These are phyloP conservation scores for Minunthozetes semirufus DNA, from an alignment of 2,888 invertebrate genomes.

Conservation along the genomic window DNA sequence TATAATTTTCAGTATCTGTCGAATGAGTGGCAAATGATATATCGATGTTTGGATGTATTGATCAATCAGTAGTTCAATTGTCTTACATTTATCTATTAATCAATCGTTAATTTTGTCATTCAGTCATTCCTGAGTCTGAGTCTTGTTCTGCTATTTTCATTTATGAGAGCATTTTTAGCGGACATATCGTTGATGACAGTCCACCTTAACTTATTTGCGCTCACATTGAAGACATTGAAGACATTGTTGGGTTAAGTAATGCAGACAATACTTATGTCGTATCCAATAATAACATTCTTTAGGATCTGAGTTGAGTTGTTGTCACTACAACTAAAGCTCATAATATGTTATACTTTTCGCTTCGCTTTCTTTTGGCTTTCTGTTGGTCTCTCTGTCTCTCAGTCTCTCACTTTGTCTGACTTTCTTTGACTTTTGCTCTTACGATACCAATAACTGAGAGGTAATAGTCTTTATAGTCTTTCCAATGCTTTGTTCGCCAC, in stretches of 20 bases:
- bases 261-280: background rate
- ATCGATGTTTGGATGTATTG: background rate
- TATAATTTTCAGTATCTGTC: background rate
- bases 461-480: slow-evolving; percentile 8
- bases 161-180: background rate
- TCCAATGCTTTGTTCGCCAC: background rate
- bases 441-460: background rate
- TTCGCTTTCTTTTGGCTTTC: background rate
- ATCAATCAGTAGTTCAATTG: slow-evolving; percentile 1
- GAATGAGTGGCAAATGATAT: background rate
- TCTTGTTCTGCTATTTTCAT: background rate
- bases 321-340: slow-evolving; percentile 19
- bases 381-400: background rate
- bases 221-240: slow-evolving; percentile 6
- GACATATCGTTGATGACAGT: slow-evolving; percentile 11
- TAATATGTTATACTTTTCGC: slow-evolving; percentile 4
- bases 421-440: background rate
- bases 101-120: slow-evolving; percentile 22
- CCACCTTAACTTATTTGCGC: slow-evolving; percentile 20
- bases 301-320: background rate
- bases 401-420: background rate
- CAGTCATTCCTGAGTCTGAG: background rate
- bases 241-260: slow-evolving; percentile 25
- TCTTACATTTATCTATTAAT: slow-evolving; percentile 14
- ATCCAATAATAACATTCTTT: slow-evolving; percentile 26